phyloP scores from a whole-genome alignment of 53 echinoderm and acorn worm genomes.

The Paracentrotus lividus region DNA sequence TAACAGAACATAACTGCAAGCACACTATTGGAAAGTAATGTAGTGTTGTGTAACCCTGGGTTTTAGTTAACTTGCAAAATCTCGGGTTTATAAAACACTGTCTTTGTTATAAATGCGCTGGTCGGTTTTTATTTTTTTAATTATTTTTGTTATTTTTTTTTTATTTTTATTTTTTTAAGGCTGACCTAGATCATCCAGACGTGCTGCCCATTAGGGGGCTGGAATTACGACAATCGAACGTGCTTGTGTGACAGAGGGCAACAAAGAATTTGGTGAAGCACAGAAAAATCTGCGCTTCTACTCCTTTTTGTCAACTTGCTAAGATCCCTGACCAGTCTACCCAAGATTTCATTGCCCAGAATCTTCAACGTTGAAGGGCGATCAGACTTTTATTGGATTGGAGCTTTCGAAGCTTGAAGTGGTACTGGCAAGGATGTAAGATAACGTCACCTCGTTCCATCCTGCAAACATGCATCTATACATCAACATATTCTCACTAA shows the following conservation, averaged over 20 bases:
- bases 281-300: conserved; percentile 9
- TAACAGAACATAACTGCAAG: too few relatives aligned
- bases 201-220: conserved; percentile 57
- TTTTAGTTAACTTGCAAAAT: too few relatives aligned
- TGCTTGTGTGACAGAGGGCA: not conserved
- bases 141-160: not conserved
- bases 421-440: conserved; percentile 63
- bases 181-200: conserved; percentile 3
- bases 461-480: too few relatives aligned
- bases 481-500: too few relatives aligned
- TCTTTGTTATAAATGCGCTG: not conserved
- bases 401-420: conserved; percentile 22
- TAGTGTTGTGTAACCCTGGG: too few relatives aligned
- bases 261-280: not conserved
- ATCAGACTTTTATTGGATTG: conserved; percentile 20
- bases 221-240: conserved; percentile 17
- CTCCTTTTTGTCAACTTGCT: conserved; percentile 37
- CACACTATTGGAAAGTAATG: too few relatives aligned
- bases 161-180: not conserved
- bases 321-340: conserved; percentile 21
- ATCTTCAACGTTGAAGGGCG: not conserved
- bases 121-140: too few relatives aligned
- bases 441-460: too few relatives aligned
- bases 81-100: not conserved
- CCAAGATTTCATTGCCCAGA: conserved; percentile 30